Conservation (phyloP, 2,113 vertebrate species). For the Dicentrarchus labrax region DNA sequence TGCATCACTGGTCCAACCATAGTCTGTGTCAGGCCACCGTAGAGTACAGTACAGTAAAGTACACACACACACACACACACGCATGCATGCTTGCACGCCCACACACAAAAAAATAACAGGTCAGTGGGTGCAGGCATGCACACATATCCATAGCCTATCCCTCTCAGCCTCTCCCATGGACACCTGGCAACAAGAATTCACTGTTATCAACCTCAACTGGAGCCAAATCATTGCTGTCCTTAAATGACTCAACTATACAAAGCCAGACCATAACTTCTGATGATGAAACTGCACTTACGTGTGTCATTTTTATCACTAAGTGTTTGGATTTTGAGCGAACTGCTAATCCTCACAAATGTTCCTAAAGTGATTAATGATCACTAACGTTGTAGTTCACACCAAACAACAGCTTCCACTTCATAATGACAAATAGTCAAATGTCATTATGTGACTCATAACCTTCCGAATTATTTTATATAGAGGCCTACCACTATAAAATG, state of each 20-base stretch:
- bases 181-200: conserved; percentile 65
- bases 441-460: conserved; percentile 1
- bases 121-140: conserved; percentile 66
- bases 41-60: conserved; percentile 60
- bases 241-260: conserved; percentile 16
- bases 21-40: conserved; percentile 64
- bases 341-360: conserved; percentile 14
- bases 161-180: conserved; percentile 56
- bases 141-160: conserved; percentile 64
- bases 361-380: conserved; percentile 11
- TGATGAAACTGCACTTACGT: conserved; percentile 5
- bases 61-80: conserved; percentile 10
- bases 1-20: conserved; percentile 64
- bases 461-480: conserved; percentile 33
- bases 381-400: conserved; percentile 20
- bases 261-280: background rate
- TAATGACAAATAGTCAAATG: conserved; percentile 24
- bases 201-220: conserved; percentile 38
- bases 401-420: conserved; percentile 29
- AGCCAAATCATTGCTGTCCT: conserved; percentile 33
- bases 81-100: background rate
- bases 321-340: conserved; percentile 23
- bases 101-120: conserved; percentile 33
- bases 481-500: conserved; percentile 30
- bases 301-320: background rate